Percentiles rank a stretch among this genome's conserved stretches.
These are phyloP conservation scores for Mystacornis crossleyi DNA, from an alignment of 2,113 vertebrate genomes.

Conservation along the genomic window DNA sequence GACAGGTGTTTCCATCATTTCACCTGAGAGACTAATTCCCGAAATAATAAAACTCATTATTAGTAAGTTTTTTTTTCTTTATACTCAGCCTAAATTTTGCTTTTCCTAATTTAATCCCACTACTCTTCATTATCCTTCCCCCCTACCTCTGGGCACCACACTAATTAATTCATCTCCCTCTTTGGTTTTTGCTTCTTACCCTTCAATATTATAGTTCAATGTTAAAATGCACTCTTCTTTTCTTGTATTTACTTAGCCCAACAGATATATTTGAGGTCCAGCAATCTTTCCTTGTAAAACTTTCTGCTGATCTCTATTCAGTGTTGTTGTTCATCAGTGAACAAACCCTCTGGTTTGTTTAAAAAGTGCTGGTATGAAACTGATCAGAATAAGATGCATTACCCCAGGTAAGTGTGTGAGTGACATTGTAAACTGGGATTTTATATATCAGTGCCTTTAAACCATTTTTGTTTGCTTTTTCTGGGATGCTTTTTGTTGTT, in stretches of 20 bases:
- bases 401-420: background rate
- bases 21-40: slow-evolving; percentile 55
- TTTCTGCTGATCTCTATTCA: slow-evolving; percentile 31
- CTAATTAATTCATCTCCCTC: slow-evolving; percentile 64
- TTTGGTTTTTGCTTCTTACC: slow-evolving; percentile 29
- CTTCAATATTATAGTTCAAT: slow-evolving; percentile 56
- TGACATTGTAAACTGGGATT: background rate
- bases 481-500: background rate
- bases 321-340: slow-evolving; percentile 7
- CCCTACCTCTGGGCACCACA: slow-evolving; percentile 13
- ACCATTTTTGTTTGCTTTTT: background rate
- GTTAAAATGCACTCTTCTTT: slow-evolving; percentile 17
- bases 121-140: slow-evolving; percentile 53
- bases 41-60: slow-evolving; percentile 61
- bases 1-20: slow-evolving; percentile 37
- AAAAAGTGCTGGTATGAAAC: background rate
- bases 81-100: slow-evolving; percentile 59
- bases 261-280: background rate
- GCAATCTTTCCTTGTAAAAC: slow-evolving; percentile 4
- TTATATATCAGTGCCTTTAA: background rate
- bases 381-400: slow-evolving; percentile 12
- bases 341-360: slow-evolving; percentile 7
- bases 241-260: slow-evolving; percentile 4
- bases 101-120: slow-evolving; percentile 68
- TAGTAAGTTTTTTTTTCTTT: background rate